Conservation (phyloP, 2,797 vertebrate species). For the Diceros bicornis region DNA sequence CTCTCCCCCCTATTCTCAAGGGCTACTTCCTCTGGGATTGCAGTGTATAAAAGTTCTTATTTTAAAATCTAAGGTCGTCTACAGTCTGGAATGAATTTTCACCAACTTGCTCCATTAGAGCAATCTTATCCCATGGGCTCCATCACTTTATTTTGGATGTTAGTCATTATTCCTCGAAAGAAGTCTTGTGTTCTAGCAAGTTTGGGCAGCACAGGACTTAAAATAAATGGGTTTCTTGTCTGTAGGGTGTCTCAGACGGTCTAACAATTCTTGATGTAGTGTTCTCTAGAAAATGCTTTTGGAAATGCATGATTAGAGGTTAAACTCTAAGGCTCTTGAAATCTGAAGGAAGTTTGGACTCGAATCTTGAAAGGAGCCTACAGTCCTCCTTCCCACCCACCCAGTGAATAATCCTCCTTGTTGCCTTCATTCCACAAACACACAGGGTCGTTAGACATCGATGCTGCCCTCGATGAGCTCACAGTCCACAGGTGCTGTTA, state of each 20-base stretch:
- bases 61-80: background rate
- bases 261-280: background rate
- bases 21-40: background rate
- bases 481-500: background rate
- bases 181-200: background rate
- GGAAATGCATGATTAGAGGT: background rate
- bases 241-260: background rate
- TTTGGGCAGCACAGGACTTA: background rate
- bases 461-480: background rate
- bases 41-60: background rate
- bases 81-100: background rate
- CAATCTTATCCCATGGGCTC: fast-evolving
- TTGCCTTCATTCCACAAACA: background rate
- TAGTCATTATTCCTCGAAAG: background rate
- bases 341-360: background rate
- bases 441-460: no score
- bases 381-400: background rate
- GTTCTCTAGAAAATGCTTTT: background rate
- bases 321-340: background rate
- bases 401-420: background rate
- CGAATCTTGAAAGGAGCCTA: background rate
- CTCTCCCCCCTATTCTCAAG: background rate
- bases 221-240: background rate
- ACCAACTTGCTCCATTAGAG: fast-evolving
- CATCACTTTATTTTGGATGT: no score